Evolutionary conservation across 1,140 invertebrate genomes (phyloP).

Genomic region (Doryteuthis pealeii): DNA sequence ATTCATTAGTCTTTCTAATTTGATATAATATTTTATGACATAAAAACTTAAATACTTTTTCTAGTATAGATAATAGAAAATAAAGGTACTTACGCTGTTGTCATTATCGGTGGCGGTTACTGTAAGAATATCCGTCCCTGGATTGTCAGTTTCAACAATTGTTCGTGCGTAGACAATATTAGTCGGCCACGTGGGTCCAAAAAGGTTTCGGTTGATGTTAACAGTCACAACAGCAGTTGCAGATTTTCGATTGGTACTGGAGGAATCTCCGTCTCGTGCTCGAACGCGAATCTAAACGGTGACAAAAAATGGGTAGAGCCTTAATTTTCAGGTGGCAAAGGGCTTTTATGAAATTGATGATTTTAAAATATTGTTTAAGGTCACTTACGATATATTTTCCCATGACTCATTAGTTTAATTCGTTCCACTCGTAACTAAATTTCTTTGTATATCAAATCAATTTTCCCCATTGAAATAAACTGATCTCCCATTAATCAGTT

Average conservation of each 20-base stretch:
- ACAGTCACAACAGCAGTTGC: constrained; percentile 32
- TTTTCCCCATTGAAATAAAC: too few species aligned
- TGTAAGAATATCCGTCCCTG: constrained; percentile 23
- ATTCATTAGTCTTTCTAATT: too few species aligned
- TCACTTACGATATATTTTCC: too few species aligned
- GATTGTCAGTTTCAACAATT: constrained; percentile 26
- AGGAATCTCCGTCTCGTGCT: constrained; percentile 27
- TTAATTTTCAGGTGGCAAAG: neutral
- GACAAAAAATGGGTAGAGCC: constrained; percentile 14
- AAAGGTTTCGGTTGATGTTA: constrained; percentile 71
- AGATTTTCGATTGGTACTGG: constrained; percentile 52
- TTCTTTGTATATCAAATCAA: too few species aligned
- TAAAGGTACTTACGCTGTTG: neutral
- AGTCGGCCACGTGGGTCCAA: constrained; percentile 68
- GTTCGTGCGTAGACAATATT: constrained; percentile 21
- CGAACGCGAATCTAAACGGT: constrained; percentile 27
- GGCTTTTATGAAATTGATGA: too few species aligned
- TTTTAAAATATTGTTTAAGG: too few species aligned
- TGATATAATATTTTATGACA: too few species aligned
- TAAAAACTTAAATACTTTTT: too few species aligned
- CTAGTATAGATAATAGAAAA: constrained; percentile 11
- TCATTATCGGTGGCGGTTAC: constrained; percentile 34
- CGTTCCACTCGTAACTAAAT: too few species aligned
- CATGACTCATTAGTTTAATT: too few species aligned
- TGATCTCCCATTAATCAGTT: too few species aligned